A percentile compares a stretch with the other conserved stretches of the same genome.
These are phyloP conservation scores for Danaus plexippus DNA, from an alignment of 1,140 invertebrate genomes.

Conservation along the genomic window DNA sequence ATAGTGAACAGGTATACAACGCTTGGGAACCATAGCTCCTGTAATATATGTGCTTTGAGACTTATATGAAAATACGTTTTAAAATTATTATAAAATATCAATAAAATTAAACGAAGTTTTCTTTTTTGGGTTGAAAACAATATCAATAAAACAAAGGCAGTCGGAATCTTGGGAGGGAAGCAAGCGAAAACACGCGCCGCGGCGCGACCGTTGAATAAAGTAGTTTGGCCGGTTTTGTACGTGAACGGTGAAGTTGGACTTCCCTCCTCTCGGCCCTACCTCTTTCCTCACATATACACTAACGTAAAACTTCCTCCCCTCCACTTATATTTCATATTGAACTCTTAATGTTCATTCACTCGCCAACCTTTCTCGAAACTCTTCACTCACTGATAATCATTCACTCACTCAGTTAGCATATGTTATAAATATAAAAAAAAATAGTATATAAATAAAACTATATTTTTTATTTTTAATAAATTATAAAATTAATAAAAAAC, in stretches of 20 bases:
- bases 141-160: constrained; percentile 59
- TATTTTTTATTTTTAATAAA: too few species aligned
- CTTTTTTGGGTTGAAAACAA: too few species aligned
- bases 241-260: constrained; percentile 19
- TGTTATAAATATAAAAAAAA: too few species aligned
- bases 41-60: too few species aligned
- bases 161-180: constrained; percentile 38
- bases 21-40: too few species aligned
- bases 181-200: constrained; percentile 56
- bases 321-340: constrained; percentile 12
- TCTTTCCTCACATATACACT: constrained; percentile 36
- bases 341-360: constrained; percentile 19
- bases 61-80: too few species aligned
- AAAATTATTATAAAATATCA: too few species aligned
- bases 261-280: constrained; percentile 50
- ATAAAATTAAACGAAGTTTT: too few species aligned
- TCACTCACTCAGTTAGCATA: neutral
- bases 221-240: constrained; percentile 64
- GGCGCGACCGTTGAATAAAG: constrained; percentile 65
- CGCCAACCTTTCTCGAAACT: constrained; percentile 17
- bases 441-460: too few species aligned
- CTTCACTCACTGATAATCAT: neutral
- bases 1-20: constrained; percentile 42
- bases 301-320: constrained; percentile 47
- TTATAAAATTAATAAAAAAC: too few species aligned